Conservation (phyloP, 1,140 invertebrate genomes). For the Drosophila saltans region DNA sequence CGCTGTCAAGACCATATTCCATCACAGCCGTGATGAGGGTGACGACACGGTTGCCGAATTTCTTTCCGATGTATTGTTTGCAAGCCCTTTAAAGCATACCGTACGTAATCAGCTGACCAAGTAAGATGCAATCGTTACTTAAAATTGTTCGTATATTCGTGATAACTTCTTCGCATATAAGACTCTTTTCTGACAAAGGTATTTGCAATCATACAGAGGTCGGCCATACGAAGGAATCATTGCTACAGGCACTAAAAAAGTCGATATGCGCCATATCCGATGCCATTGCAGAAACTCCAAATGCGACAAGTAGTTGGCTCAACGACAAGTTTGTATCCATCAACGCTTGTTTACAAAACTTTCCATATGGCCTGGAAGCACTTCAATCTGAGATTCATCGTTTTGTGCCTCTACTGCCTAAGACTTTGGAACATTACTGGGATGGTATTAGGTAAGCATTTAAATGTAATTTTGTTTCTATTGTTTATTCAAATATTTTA, state of each 20-base stretch:
- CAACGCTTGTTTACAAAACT: slow-evolving; percentile 54
- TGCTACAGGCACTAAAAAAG: slow-evolving; percentile 29
- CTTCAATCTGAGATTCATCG: slow-evolving; percentile 24
- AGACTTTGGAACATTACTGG: slow-evolving; percentile 43
- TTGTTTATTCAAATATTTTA: not conserved
- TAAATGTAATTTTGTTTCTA: not conserved
- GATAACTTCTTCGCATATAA: not conserved
- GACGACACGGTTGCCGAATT: slow-evolving; percentile 19
- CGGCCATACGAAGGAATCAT: slow-evolving; percentile 16
- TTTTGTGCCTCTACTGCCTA: slow-evolving; percentile 41
- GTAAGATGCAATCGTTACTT: slow-evolving; percentile 14
- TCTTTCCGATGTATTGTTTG: slow-evolving; percentile 52
- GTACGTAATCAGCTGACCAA: slow-evolving; percentile 54
- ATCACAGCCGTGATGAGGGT: not conserved
- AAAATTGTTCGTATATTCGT: not conserved
- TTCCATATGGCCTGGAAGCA: slow-evolving; percentile 45
- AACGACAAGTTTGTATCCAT: slow-evolving; percentile 58
- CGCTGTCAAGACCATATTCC: slow-evolving; percentile 26
- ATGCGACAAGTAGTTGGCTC: not conserved
- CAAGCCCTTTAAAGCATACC: slow-evolving; percentile 53
- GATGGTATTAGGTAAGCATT: slow-evolving; percentile 30
- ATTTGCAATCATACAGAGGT: not conserved
- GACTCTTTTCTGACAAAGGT: slow-evolving; percentile 52
- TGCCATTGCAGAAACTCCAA: fast-evolving
- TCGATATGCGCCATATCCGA: slow-evolving; percentile 23